phyloP scores from a whole-genome alignment of 1,140 invertebrate genomes.

The Pinna nobilis region DNA sequence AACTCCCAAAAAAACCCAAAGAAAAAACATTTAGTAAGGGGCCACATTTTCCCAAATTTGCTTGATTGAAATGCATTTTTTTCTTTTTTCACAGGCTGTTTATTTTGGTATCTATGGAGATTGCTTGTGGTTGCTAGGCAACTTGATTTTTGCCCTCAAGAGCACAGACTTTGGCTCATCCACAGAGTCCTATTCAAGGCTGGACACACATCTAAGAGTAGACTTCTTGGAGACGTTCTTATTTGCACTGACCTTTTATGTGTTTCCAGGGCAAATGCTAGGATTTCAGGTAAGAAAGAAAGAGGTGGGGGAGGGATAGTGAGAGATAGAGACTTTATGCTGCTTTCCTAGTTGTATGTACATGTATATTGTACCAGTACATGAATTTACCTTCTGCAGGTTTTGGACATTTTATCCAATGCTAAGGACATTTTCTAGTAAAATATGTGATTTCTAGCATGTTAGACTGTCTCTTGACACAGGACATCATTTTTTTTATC shows the following conservation, averaged over 20 bases:
- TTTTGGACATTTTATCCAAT: too few species aligned
- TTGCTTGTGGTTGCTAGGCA: conserved; percentile 34
- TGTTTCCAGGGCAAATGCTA: conserved; percentile 19
- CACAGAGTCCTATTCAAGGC: background rate
- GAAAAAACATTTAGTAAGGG: too few species aligned
- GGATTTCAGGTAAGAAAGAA: conserved; percentile 32
- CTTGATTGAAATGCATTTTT: background rate
- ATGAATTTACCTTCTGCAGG: too few species aligned
- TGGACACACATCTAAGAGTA: background rate
- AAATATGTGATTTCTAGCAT: too few species aligned
- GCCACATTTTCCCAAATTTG: too few species aligned
- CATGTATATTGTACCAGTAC: too few species aligned
- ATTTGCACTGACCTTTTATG: conserved; percentile 19
- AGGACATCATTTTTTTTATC: background rate
- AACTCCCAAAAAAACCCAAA: too few species aligned
- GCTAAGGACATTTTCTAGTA: too few species aligned
- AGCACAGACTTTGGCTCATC: background rate
- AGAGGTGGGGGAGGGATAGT: too few species aligned
- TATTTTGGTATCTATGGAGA: conserved; percentile 41
- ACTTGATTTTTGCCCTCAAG: conserved; percentile 26
- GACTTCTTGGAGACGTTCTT: conserved; percentile 25
- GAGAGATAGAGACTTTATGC: too few species aligned
- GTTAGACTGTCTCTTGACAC: background rate
- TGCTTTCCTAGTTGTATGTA: too few species aligned
- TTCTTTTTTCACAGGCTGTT: conserved; percentile 21